Percentiles rank a stretch among this genome's conserved stretches.
phyloP scores from a whole-genome alignment of 2,113 vertebrate species.

The Cyanoliseus patagonus region DNA sequence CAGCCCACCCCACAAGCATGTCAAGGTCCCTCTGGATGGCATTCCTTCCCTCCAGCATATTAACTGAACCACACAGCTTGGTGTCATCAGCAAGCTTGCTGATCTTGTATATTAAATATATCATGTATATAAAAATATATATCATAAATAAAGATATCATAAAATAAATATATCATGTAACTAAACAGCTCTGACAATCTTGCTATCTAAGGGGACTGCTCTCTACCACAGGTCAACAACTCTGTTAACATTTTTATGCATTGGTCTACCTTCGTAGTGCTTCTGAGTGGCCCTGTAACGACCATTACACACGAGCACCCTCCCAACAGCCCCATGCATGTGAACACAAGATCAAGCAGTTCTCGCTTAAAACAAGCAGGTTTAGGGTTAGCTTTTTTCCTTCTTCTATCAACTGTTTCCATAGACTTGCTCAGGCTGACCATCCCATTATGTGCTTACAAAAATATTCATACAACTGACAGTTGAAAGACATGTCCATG shows the following conservation, averaged over 20 bases:
- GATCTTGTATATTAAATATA: no score
- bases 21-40: no score
- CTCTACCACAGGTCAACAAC: not conserved
- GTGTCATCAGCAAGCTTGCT: no score
- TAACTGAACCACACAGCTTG: no score
- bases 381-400: not conserved
- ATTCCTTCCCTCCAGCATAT: no score
- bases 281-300: not conserved
- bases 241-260: not conserved
- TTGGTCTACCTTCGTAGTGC: not conserved
- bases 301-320: not conserved
- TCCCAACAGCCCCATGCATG: not conserved
- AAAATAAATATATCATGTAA: not conserved
- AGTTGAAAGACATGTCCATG: not conserved
- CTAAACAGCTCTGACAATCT: not conserved
- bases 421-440: not conserved
- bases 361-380: not conserved
- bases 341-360: fast-evolving
- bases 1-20: no score
- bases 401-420: not conserved
- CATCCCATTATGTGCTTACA: not conserved
- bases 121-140: no score
- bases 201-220: not conserved
- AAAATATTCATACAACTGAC: not conserved
- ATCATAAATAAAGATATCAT: no score